Percentiles rank a stretch among this genome's conserved stretches.
These are phyloP conservation scores for Sinocyclocheilus grahami DNA, from an alignment of 2,113 vertebrate species.

Conservation along the genomic window DNA sequence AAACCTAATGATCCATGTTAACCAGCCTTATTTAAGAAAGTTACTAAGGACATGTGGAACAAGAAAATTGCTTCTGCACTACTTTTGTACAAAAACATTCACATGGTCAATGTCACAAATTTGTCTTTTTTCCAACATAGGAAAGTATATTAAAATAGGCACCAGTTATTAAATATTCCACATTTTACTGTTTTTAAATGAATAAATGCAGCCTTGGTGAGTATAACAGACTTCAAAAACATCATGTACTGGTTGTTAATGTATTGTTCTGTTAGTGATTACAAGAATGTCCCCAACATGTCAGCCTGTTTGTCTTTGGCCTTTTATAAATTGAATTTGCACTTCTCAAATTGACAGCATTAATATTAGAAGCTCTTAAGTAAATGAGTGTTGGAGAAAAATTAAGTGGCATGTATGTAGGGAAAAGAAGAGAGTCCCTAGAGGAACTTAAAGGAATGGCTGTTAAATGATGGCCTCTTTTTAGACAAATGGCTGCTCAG, in stretches of 20 bases:
- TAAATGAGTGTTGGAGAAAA: conserved; percentile 16
- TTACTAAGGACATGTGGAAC: background rate
- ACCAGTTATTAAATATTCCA: background rate
- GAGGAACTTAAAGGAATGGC: conserved; percentile 50
- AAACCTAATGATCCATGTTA: conserved; percentile 13
- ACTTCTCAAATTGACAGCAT: background rate
- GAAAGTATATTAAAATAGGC: background rate
- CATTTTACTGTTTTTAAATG: background rate
- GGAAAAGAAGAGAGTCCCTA: conserved; percentile 48
- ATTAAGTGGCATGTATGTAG: background rate
- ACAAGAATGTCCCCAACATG: background rate
- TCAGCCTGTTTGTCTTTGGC: background rate
- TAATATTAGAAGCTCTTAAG: conserved; percentile 13
- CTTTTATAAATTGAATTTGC: conserved; percentile 17
- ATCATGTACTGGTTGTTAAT: background rate
- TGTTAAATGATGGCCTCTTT: conserved; percentile 71
- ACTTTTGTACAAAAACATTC: background rate
- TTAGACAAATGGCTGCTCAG: conserved; percentile 67
- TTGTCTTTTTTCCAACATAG: background rate
- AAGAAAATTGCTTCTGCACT: background rate
- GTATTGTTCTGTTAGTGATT: background rate
- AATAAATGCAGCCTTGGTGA: background rate
- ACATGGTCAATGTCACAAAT: background rate
- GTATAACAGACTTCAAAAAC: background rate
- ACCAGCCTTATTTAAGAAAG: background rate